A percentile compares a stretch with the other conserved stretches of the same genome.
These are phyloP conservation scores for Stenotaenia linearis DNA, from an alignment of 2,888 invertebrate genomes.

Conservation along the genomic window DNA sequence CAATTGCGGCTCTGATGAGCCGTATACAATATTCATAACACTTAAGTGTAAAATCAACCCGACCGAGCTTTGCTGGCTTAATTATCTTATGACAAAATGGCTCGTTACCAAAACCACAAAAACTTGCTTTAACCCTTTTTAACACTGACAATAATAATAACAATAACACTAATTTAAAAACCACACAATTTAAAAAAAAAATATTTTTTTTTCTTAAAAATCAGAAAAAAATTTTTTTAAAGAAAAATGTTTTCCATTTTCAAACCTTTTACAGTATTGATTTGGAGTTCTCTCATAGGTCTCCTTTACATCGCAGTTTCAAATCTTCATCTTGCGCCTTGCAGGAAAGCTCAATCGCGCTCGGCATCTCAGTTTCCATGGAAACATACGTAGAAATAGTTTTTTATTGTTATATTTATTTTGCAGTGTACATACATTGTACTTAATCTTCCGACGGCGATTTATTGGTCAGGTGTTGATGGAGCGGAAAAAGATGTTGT, in stretches of 20 bases:
- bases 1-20: not conserved
- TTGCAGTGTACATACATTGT: not conserved
- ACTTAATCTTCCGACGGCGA: not conserved
- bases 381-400: not conserved
- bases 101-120: not conserved
- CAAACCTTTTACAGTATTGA: not conserved
- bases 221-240: not conserved
- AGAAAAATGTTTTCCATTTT: not conserved
- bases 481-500: not conserved
- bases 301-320: not conserved
- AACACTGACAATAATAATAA: not conserved
- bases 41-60: not conserved
- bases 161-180: not conserved
- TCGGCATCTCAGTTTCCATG: not conserved
- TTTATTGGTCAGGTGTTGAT: not conserved
- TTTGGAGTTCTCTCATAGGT: not conserved
- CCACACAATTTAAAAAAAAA: not conserved
- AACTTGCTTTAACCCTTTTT: not conserved
- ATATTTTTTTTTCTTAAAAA: no score
- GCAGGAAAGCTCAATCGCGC: not conserved
- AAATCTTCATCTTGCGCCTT: not conserved
- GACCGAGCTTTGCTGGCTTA: not conserved
- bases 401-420: constrained; percentile 8
- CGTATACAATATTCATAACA: not conserved
- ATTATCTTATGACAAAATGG: not conserved